A percentile compares a stretch with the other conserved stretches of the same genome.
Conservation (phyloP, 2,888 invertebrate species). For the Polydrusus tereticollis region DNA sequence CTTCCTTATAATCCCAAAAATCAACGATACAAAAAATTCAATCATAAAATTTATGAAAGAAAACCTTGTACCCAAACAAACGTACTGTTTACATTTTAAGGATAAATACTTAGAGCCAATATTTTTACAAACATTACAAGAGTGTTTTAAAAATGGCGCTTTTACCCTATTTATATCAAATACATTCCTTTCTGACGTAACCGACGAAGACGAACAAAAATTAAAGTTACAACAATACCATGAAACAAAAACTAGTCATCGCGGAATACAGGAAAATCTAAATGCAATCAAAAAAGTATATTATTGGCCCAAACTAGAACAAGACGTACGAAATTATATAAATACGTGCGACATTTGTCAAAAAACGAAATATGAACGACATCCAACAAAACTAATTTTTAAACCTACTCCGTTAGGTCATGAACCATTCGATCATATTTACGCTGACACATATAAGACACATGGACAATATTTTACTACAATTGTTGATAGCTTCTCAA, state of each 20-base stretch:
- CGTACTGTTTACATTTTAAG: background rate
- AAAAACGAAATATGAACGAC: slow-evolving; percentile 50
- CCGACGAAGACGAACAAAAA: background rate
- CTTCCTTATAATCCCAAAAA: background rate
- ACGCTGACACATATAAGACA: slow-evolving; percentile 52
- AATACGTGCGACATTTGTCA: slow-evolving; percentile 49
- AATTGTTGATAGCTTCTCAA: slow-evolving; percentile 53
- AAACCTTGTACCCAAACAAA: background rate
- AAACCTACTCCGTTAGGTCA: slow-evolving; percentile 52
- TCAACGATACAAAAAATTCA: background rate
- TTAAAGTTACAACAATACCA: background rate
- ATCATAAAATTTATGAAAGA: background rate
- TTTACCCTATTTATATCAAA: background rate
- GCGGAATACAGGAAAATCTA: slow-evolving; percentile 1
- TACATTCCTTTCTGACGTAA: background rate
- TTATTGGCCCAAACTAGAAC: slow-evolving; percentile 41
- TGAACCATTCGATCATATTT: slow-evolving; percentile 53
- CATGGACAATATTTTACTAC: slow-evolving; percentile 49
- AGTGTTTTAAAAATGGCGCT: background rate
- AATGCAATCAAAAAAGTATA: background rate
- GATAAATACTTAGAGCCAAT: background rate
- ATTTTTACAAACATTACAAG: background rate
- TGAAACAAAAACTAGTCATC: background rate
- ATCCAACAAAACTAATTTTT: slow-evolving; percentile 48
- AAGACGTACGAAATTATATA: slow-evolving; percentile 36